Percentiles rank a stretch among this genome's conserved stretches.
These are phyloP conservation scores for Formica aserva DNA, from an alignment of 2,888 invertebrate genomes.

Conservation along the genomic window DNA sequence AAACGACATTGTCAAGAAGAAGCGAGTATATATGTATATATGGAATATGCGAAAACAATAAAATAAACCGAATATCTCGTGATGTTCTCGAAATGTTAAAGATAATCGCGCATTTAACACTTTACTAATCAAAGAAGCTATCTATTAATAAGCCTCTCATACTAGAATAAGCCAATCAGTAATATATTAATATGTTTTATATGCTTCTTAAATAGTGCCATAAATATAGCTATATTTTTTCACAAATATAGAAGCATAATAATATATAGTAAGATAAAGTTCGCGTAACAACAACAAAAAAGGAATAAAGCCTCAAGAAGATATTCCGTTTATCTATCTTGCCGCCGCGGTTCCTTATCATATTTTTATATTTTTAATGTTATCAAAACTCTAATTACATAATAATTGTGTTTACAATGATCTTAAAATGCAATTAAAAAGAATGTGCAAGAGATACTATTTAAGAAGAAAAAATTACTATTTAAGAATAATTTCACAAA, in stretches of 20 bases:
- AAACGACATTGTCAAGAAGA: conserved; percentile 34
- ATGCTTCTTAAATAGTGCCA: background rate
- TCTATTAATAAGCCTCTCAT: background rate
- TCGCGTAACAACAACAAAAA: background rate
- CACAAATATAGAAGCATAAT: background rate
- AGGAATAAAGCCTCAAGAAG: background rate
- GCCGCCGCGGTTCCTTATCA: background rate
- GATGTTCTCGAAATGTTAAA: background rate
- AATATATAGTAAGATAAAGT: background rate
- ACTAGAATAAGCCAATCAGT: background rate
- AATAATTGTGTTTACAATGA: background rate
- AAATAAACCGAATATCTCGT: background rate
- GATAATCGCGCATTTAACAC: background rate
- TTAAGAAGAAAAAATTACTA: background rate
- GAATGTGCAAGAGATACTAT: background rate
- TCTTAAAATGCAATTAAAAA: conserved; percentile 3
- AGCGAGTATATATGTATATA: background rate
- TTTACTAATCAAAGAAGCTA: background rate
- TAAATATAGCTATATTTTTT: background rate
- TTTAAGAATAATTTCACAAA: background rate
- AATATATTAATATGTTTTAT: conserved; percentile 12
- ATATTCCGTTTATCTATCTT: background rate
- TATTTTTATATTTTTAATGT: background rate
- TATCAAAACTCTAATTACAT: background rate
- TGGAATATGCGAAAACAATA: background rate